Base-by-base conservation (phyloP, 2,797 vertebrate species). In the Eulemur coronatus region DNA sequence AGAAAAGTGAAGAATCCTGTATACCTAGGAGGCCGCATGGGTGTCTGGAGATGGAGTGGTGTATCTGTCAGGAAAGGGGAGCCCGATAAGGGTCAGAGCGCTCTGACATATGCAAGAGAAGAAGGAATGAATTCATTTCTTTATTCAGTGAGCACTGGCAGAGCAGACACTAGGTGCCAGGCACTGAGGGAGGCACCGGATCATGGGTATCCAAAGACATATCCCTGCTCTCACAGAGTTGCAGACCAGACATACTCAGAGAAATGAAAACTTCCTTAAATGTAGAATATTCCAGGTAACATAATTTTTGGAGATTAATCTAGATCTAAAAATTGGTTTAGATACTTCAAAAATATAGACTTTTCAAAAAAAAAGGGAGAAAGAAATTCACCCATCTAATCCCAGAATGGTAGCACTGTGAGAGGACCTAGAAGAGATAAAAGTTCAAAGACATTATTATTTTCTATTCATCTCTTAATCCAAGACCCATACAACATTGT, bases 351-450 rank as follows among this genome's bases (percentile, higher is more conserved):
- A 75, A 89, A 43, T 24, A 5, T 81, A 50, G 50, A 78, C 26
- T 4, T 65, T 26, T 65, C n/a, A 28, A 88, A 89, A 95, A 94
- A 91, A 94, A 91, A 59, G 41, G 33, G n/a, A n/a, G 17, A 76
- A 18, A n/a, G 33, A 15, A n/a, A 50, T 73, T 50, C 38, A 81
- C 48, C 41, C 7, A 76, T 35, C 5, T 59, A 52, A 61, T 86
- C 22, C 9, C 75, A 78, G 11, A 52, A 57, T 78, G 30, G 33
- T 35, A 75, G 35, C 13, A 41, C 5, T 26, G 35, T 57, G 55
- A 73, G 43, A 86, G 15, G 6, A 46, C 33, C 63, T 78, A 43
- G 30, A 82, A 85, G 46, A 84, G 46, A 52, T 8, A 41, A 46
- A n/a, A 57, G 26, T 82, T 85, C 14, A 55, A 61, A 97, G 50